Base-by-base conservation (phyloP, 2,888 invertebrate species). In the Hirtodrosophila cameraria region DNA sequence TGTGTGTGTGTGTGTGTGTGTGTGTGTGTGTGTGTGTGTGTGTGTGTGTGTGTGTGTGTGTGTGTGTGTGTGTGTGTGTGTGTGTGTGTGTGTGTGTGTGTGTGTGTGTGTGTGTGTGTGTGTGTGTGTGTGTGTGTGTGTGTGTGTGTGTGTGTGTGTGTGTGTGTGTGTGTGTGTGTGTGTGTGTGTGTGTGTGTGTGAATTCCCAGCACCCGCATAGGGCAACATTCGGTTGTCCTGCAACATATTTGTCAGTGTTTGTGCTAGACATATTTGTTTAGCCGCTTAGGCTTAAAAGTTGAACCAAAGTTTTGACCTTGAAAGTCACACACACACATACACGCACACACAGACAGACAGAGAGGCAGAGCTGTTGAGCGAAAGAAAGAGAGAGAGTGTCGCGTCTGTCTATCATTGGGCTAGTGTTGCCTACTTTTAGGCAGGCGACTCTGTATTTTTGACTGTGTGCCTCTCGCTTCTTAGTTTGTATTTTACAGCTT, bases 271-370 rank as follows among this genome's bases (percentile, higher is more conserved):
- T 69, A 69, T 76, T 66, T 75, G 59, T 31, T 62, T 67, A 69
- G 65, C 50, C 68, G 76, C 55, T 65, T 61, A 50, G 76, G 54
- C 72, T 66, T 66, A 63, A 63, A 76, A 74, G 63, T 76, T 72
- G 41, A 67, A 27, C 48, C 50, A 59, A 75, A 57, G 39, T 59
- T 73, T 63, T 75, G 54, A 75, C 73, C 73, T 73, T 75, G 75
- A 71, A 65, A 58, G 59, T 42, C 70, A 27, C 43, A 33, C 23
- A 53, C 18, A 33, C 27, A 15, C 18, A 36, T 25, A 30, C 30
- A 25, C 15, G 27, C 7, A 35, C 23, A 27, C 6, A 49, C 9
- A 30, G 6, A 39, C 13, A 12, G 1, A 27, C 3, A 7, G 12
- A 27, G 1, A 18, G n/a, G 7, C 13, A 16, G 3, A 15, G 3